Evolutionary conservation across 2,888 invertebrate genomes (phyloP).

Genomic region (Latrodectus elegans): DNA sequence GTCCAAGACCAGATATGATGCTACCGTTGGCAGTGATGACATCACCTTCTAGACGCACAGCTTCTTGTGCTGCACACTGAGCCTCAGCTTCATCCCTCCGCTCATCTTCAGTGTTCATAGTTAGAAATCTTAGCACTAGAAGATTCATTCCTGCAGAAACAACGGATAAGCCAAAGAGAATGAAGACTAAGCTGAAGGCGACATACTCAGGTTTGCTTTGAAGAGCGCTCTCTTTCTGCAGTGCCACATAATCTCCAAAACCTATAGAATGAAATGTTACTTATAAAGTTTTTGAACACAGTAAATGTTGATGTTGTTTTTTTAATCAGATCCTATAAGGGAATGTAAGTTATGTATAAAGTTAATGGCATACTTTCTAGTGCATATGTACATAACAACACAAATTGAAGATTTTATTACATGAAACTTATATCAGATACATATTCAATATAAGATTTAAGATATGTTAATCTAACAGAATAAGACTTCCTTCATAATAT

Average conservation of each 20-base stretch:
- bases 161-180: constrained; percentile 97
- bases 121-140: constrained; percentile 96
- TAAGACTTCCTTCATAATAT: too few relatives aligned
- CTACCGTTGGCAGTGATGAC: constrained; percentile 82
- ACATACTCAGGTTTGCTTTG: constrained; percentile 97
- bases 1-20: constrained; percentile 71
- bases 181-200: constrained; percentile 95
- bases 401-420: too few relatives aligned
- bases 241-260: constrained; percentile 99
- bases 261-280: constrained; percentile 11
- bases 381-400: too few relatives aligned
- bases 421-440: too few relatives aligned
- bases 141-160: constrained; percentile 99
- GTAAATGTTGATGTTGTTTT: too few relatives aligned
- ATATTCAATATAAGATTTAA: too few relatives aligned
- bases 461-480: too few relatives aligned
- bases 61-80: constrained; percentile 92
- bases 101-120: constrained; percentile 97
- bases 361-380: too few relatives aligned
- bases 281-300: too few relatives aligned
- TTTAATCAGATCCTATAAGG: too few relatives aligned
- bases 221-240: constrained; percentile 95
- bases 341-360: too few relatives aligned
- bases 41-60: constrained; percentile 96
- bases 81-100: constrained; percentile 96